Evolutionary conservation across 2,797 vertebrate genomes (phyloP).

Genomic region (Sebastes miniatus): DNA sequence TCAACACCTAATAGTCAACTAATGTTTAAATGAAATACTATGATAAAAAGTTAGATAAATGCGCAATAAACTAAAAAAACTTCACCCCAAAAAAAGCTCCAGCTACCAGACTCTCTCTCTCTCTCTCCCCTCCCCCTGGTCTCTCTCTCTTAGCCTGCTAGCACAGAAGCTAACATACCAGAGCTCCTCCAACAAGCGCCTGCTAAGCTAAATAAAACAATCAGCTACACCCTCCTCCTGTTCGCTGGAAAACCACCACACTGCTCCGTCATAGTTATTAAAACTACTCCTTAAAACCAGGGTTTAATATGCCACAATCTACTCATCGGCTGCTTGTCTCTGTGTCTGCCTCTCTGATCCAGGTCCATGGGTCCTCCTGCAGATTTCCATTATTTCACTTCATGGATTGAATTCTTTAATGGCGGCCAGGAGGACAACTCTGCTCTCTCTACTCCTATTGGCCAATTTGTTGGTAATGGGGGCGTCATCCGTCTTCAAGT

Average conservation of each 20-base stretch:
- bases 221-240: constrained; percentile 64
- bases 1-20: constrained; percentile 22
- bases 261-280: constrained; percentile 49
- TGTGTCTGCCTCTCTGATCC: constrained; percentile 25
- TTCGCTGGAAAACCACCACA: constrained; percentile 50
- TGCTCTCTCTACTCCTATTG: constrained; percentile 86
- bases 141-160: constrained; percentile 76
- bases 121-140: constrained; percentile 85
- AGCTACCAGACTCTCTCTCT: constrained; percentile 60
- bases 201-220: constrained; percentile 75
- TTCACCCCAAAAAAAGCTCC: constrained; percentile 58
- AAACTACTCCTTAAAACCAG: constrained; percentile 50
- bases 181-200: constrained; percentile 64
- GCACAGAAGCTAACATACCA: constrained; percentile 80
- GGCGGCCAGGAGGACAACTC: constrained; percentile 97
- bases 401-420: constrained; percentile 98
- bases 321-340: constrained; percentile 68
- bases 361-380: constrained; percentile 79
- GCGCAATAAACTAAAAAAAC: constrained; percentile 64
- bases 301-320: constrained; percentile 45
- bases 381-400: constrained; percentile 93
- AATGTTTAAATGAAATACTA: constrained; percentile 14
- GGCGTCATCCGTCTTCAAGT: constrained; percentile 76
- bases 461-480: constrained; percentile 82
- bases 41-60: constrained; percentile 40